A percentile compares a stretch with the other conserved stretches of the same genome.
These are phyloP conservation scores for Ophion ellenae DNA, from an alignment of 2,888 invertebrate species.

Conservation along the genomic window DNA sequence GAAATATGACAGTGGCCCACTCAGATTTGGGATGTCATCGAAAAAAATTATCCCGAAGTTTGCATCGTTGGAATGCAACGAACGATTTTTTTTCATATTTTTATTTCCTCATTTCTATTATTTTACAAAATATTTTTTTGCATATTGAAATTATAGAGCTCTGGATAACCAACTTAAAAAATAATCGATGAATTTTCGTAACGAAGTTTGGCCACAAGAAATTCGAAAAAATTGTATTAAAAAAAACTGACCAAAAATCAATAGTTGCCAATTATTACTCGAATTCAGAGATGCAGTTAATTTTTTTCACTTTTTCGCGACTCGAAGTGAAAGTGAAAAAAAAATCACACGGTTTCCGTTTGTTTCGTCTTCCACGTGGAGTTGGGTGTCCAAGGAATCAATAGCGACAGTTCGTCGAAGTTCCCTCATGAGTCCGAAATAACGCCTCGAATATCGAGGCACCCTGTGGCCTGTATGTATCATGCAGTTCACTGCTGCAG, in stretches of 20 bases:
- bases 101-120: too few relatives aligned
- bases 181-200: too few relatives aligned
- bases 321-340: constrained; percentile 11
- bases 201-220: too few relatives aligned
- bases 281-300: background rate
- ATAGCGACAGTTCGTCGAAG: constrained; percentile 52
- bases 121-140: too few relatives aligned
- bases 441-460: constrained; percentile 67
- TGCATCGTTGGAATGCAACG: too few relatives aligned
- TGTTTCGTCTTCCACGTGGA: constrained; percentile 9
- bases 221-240: too few relatives aligned
- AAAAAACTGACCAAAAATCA: background rate
- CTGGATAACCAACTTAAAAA: too few relatives aligned
- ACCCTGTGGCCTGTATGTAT: constrained; percentile 61
- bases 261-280: background rate
- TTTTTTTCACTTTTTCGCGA: background rate
- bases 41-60: too few relatives aligned
- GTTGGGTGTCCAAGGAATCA: constrained; percentile 18
- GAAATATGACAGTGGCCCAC: background rate
- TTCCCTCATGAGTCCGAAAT: constrained; percentile 57
- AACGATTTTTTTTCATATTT: too few relatives aligned
- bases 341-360: constrained; percentile 10
- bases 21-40: background rate
- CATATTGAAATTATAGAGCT: too few relatives aligned
- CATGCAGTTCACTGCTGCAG: constrained; percentile 51